phyloP scores from a whole-genome alignment of 2,888 invertebrate species.

The Xanthia togata region DNA sequence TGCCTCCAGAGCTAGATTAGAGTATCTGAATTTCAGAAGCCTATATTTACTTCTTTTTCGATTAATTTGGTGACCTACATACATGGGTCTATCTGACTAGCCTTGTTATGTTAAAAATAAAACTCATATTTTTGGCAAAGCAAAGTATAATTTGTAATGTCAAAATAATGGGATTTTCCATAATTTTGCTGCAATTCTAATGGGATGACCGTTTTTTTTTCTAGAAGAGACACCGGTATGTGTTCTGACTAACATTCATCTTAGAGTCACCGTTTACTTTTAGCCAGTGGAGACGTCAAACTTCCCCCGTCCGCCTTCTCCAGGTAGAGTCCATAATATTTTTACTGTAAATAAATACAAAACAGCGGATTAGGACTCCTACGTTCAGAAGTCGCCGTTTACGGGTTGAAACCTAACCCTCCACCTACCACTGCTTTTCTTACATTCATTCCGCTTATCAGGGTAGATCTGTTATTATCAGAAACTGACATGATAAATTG shows the following conservation, averaged over 20 bases:
- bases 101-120: neutral
- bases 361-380: neutral
- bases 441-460: slow-evolving; percentile 25
- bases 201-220: neutral
- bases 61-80: neutral
- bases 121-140: neutral
- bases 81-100: neutral
- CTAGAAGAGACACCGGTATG: neutral
- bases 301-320: too few species aligned
- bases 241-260: too few species aligned
- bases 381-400: neutral
- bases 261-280: neutral
- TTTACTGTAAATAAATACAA: neutral
- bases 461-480: slow-evolving; percentile 47
- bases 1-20: neutral
- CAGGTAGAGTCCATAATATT: too few species aligned
- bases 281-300: neutral
- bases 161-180: neutral
- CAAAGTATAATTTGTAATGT: neutral
- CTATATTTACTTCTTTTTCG: neutral
- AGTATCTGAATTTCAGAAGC: neutral
- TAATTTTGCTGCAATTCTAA: neutral
- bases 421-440: neutral
- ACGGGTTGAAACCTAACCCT: neutral
- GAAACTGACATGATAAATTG: slow-evolving; percentile 46